phyloP scores from a whole-genome alignment of 1,140 invertebrate genomes.

The Pectinophora gossypiella region DNA sequence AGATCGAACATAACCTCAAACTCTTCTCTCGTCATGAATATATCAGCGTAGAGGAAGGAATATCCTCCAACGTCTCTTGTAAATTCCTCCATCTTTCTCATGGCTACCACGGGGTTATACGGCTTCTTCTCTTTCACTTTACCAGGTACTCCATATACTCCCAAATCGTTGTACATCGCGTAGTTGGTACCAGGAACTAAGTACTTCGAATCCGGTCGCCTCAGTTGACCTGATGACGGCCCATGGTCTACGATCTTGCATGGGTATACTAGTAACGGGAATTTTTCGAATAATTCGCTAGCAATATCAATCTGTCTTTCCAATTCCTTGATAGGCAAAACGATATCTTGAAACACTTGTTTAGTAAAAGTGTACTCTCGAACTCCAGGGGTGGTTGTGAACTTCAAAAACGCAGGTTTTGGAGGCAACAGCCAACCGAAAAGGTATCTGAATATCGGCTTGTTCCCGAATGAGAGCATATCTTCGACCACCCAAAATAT shows the following conservation, averaged over 20 bases:
- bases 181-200: conserved; percentile 74
- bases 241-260: conserved; percentile 82
- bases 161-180: conserved; percentile 87
- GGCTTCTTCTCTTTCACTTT: conserved; percentile 78
- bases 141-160: conserved; percentile 87
- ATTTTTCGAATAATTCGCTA: conserved; percentile 82
- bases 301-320: conserved; percentile 81
- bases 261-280: conserved; percentile 90
- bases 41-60: conserved; percentile 83
- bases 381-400: conserved; percentile 87
- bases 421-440: conserved; percentile 89
- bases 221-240: conserved; percentile 83
- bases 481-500: conserved; percentile 91
- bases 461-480: conserved; percentile 91
- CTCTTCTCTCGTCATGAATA: conserved; percentile 89
- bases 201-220: conserved; percentile 76
- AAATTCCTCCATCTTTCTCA: conserved; percentile 71
- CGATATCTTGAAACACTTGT: conserved; percentile 90
- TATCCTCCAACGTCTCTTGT: conserved; percentile 80
- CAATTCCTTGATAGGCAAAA: conserved; percentile 83
- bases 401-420: conserved; percentile 88
- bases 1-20: conserved; percentile 91
- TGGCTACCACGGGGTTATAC: conserved; percentile 63
- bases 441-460: conserved; percentile 82
- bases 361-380: conserved; percentile 87